Evolutionary conservation across 2,797 vertebrate genomes (phyloP).

Genomic region (Amniataba percoides): DNA sequence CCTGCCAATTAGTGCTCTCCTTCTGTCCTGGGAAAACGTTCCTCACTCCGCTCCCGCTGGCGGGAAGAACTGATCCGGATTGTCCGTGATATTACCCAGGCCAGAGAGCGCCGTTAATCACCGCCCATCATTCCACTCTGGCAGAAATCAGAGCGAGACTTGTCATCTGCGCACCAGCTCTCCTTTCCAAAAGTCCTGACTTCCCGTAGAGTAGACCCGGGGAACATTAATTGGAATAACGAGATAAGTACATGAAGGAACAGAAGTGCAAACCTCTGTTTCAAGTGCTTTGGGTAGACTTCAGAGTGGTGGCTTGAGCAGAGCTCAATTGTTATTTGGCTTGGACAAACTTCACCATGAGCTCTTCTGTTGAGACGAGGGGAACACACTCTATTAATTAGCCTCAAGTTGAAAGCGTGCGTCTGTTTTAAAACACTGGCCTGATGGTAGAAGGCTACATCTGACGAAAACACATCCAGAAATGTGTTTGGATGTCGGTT

Average conservation of each 20-base stretch:
- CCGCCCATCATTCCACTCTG: conserved; percentile 69
- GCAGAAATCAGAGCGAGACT: conserved; percentile 67
- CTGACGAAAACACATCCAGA: conserved; percentile 78
- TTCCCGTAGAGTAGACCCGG: conserved; percentile 41
- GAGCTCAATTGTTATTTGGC: conserved; percentile 60
- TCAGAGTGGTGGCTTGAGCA: conserved; percentile 32
- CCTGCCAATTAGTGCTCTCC: conserved; percentile 84
- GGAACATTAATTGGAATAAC: conserved; percentile 68
- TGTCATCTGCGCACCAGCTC: conserved; percentile 65
- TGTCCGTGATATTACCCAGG: conserved; percentile 78
- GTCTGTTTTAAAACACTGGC: conserved; percentile 61
- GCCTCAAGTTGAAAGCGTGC: conserved; percentile 61
- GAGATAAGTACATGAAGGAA: conserved; percentile 58
- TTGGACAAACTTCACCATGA: conserved; percentile 58
- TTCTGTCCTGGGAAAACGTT: conserved; percentile 83
- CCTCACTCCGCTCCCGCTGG: conserved; percentile 76
- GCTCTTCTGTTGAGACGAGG: conserved; percentile 56
- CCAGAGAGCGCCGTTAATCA: conserved; percentile 79
- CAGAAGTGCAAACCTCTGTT: conserved; percentile 53
- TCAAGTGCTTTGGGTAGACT: conserved; percentile 38
- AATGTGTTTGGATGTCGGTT: conserved; percentile 75
- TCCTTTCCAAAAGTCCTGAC: conserved; percentile 43
- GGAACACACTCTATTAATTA: conserved; percentile 74
- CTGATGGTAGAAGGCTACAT: conserved; percentile 50
- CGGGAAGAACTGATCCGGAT: conserved; percentile 78